These are phyloP conservation scores for Microcebus ravelobensis DNA, from an alignment of 2,113 vertebrate species.

Conservation along the genomic window DNA sequence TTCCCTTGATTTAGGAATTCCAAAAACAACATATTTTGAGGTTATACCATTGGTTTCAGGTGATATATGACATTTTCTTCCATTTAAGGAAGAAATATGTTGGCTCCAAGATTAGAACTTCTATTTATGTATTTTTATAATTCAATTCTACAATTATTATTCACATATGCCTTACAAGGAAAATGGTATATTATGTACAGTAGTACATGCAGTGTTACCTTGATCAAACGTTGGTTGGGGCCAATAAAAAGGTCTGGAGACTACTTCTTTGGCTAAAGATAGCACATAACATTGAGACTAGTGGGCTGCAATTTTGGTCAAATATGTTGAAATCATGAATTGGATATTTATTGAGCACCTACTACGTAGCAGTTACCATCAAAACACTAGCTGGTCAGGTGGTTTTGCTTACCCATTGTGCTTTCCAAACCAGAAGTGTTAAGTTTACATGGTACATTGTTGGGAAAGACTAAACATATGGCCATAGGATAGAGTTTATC, in stretches of 20 bases:
- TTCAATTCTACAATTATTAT: neutral
- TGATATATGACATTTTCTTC: neutral
- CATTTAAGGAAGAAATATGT: neutral
- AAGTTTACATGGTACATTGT: slow-evolving; percentile 28
- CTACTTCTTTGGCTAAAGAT: neutral
- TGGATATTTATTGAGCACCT: neutral
- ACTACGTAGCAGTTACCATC: neutral
- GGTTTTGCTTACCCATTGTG: slow-evolving; percentile 70
- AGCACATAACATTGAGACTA: neutral
- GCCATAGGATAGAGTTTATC: neutral
- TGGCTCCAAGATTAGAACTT: neutral
- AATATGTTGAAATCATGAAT: slow-evolving; percentile 32
- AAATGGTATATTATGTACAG: neutral
- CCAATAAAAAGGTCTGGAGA: neutral
- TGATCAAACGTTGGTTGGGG: neutral
- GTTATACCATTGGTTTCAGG: neutral
- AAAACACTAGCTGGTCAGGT: neutral
- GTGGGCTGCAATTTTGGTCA: neutral
- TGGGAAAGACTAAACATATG: slow-evolving; percentile 64
- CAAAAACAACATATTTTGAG: neutral
- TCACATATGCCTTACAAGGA: neutral
- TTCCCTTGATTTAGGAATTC: neutral
- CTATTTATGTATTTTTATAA: neutral
- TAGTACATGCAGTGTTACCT: neutral
- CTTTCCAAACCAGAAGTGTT: slow-evolving; percentile 67